These are phyloP conservation scores for Danio kyathit DNA, from an alignment of 2,797 vertebrate species.

Conservation along the genomic window DNA sequence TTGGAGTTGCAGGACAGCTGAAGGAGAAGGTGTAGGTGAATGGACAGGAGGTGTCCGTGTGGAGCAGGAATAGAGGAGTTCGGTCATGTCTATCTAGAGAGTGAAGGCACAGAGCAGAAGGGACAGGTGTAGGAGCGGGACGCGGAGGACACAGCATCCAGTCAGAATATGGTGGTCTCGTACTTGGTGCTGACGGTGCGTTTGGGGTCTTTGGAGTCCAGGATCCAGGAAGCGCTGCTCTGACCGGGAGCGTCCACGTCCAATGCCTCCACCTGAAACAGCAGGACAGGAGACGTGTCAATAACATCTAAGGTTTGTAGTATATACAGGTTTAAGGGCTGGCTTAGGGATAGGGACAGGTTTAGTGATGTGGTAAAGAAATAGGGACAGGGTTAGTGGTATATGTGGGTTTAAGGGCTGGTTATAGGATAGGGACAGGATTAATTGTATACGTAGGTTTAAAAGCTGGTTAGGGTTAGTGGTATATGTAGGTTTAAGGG, in stretches of 20 bases:
- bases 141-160: conserved; percentile 61
- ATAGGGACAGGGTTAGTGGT: too few relatives aligned
- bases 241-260: conserved; percentile 88
- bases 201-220: conserved; percentile 95
- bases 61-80: conserved; percentile 11
- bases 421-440: too few relatives aligned
- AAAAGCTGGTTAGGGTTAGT: too few relatives aligned
- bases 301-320: neutral
- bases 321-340: too few relatives aligned
- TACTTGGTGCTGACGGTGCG: conserved; percentile 98
- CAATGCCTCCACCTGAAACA: conserved; percentile 83
- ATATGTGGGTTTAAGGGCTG: too few relatives aligned
- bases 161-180: conserved; percentile 99
- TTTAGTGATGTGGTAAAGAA: too few relatives aligned
- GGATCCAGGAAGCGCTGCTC: conserved; percentile 89
- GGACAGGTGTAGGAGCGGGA: conserved; percentile 33
- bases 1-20: neutral
- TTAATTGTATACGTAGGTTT: too few relatives aligned
- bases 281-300: conserved; percentile 15
- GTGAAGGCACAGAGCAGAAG: conserved; percentile 53
- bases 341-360: too few relatives aligned
- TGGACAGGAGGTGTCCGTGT: neutral
- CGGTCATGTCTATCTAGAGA: conserved; percentile 46
- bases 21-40: conserved; percentile 5
- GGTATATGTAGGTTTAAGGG: too few relatives aligned